Base-by-base conservation (phyloP, 2,113 vertebrate genomes). In the Tupaia tana region DNA sequence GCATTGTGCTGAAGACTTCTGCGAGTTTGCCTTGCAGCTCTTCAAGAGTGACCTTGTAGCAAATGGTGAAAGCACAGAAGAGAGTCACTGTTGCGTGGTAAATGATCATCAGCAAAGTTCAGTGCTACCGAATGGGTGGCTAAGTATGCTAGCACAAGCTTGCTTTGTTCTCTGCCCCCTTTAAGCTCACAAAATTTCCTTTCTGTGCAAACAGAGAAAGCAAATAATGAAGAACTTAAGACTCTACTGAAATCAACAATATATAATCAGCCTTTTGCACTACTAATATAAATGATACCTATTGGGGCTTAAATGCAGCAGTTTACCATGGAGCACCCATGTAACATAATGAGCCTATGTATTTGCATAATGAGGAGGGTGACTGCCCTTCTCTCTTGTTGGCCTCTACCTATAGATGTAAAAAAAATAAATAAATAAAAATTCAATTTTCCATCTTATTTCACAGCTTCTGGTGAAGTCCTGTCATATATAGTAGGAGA, bases 1-100 rank as follows among this genome's bases (percentile, higher is more conserved):
- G 90, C 78, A 95, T 64, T 71, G 91, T 97, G 90, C 61, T 97
- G 89, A 98, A 97, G 98, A 98, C 63, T 92, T 95, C 89, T 97
- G 77, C 29, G 91, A 95, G 88, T 89, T 85, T 97, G 88, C 96
- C 95, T 91, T 74, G 91, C 95, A 80, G 92, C 95, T 97, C 96
- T 97, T 98, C 93, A 84, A 96, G 97, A 96, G 96, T 98, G 95
- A 97, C 96, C 98, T 98, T 96, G 97, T 24, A 94, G 89, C 97
- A 92, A 98, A 96, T 74, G 95, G 94, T 86, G 95, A 96, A 98
- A 98, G 95, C 95, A 93, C 75, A 95, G 97, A 93, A 96, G 93
- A 91, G 67, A 98, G 89, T 91, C 95, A 92, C 86, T 90, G 93
- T 95, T 96, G 95, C 95, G 31, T 94, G 78, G 82, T 94, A 98